phyloP scores from a whole-genome alignment of 2,113 vertebrate genomes.

The Oplegnathus fasciatus region DNA sequence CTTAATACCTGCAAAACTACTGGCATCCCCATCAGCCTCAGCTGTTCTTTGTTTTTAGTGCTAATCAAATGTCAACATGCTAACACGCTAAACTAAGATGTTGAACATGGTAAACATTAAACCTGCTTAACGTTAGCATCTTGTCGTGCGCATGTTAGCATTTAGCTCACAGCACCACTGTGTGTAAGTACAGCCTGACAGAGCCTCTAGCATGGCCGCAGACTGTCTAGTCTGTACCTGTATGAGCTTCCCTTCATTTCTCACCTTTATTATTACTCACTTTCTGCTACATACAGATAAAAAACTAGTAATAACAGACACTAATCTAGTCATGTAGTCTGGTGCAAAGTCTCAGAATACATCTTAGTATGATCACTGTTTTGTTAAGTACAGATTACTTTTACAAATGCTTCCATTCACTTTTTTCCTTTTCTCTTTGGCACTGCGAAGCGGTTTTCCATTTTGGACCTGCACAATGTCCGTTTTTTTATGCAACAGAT shows the following conservation, averaged over 20 bases:
- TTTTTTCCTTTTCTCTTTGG: constrained; percentile 18
- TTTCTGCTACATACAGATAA: neutral
- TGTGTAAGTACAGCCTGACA: neutral
- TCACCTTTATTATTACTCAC: neutral
- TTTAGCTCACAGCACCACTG: neutral
- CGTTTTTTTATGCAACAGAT: constrained; percentile 56
- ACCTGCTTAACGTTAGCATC: neutral
- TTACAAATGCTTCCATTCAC: constrained; percentile 31
- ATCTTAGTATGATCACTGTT: neutral
- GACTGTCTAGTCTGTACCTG: neutral
- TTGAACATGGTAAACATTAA: neutral
- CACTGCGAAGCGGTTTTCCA: constrained; percentile 35
- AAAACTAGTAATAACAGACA: neutral
- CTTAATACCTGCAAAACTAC: neutral
- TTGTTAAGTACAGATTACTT: constrained; percentile 17
- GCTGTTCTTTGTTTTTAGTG: neutral
- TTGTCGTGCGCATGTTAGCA: neutral
- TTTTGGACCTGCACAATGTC: constrained; percentile 31
- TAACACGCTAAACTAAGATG: neutral
- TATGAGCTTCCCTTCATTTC: neutral
- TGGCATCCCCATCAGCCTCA: neutral
- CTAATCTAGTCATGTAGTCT: neutral
- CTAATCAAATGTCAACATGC: neutral
- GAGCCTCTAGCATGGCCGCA: too few relatives aligned
- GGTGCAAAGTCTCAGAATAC: neutral